Conservation (phyloP, 2,888 invertebrate species). For the Scaptomyza cyrtandrae region DNA sequence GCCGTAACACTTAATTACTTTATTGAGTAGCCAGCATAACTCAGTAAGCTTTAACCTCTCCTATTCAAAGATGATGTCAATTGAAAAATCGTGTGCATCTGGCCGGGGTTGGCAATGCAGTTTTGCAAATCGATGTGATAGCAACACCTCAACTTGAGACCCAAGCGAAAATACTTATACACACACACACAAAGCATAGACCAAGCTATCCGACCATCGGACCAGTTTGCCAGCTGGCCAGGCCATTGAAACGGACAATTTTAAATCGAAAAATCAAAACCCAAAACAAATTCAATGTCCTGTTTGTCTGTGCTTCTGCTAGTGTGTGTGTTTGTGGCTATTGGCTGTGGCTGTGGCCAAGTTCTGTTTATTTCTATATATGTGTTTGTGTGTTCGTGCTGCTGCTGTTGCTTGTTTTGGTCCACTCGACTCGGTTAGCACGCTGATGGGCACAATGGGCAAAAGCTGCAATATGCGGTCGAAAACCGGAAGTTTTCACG, state of each 20-base stretch:
- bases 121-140: constrained; percentile 44
- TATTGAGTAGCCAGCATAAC: constrained; percentile 44
- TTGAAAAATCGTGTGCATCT: constrained; percentile 36
- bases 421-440: constrained; percentile 50
- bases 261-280: constrained; percentile 77
- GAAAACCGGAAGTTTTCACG: constrained; percentile 67
- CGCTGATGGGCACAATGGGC: constrained; percentile 60
- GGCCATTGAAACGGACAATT: constrained; percentile 74
- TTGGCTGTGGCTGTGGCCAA: constrained; percentile 23
- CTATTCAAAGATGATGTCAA: constrained; percentile 36
- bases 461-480: constrained; percentile 67
- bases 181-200: neutral
- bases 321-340: constrained; percentile 29
- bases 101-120: constrained; percentile 19
- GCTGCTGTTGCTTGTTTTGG: constrained; percentile 25
- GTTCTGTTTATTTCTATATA: constrained; percentile 14
- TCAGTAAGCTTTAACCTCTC: constrained; percentile 5
- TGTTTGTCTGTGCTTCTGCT: constrained; percentile 51
- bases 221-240: constrained; percentile 17
- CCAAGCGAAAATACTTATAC: neutral
- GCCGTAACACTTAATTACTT: constrained; percentile 55
- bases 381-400: constrained; percentile 14
- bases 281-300: constrained; percentile 78
- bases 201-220: constrained; percentile 4
- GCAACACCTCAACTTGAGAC: constrained; percentile 44